Conservation (phyloP, 37 sponge, comb jelly and placozoan genomes). For the Halisarca cf. caerulea region DNA sequence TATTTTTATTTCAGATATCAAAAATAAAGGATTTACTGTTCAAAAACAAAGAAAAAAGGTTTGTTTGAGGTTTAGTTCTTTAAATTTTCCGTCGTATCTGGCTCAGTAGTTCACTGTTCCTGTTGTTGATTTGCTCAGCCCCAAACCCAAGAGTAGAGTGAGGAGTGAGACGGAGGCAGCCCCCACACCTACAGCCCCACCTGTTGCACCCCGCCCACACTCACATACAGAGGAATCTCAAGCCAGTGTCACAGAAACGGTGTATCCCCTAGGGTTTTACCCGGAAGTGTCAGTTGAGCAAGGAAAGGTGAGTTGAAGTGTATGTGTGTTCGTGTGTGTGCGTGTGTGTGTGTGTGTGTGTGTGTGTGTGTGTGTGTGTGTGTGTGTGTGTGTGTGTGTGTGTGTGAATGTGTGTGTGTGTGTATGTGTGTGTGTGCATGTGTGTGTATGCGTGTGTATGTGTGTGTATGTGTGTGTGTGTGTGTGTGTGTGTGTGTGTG, state of each 20-base stretch:
- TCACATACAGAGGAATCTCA: not conserved
- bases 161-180: conserved; percentile 10
- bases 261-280: not conserved
- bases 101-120: not conserved
- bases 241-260: not conserved
- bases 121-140: not conserved
- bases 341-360: no score
- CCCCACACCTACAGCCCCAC: conserved; percentile 16
- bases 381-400: no score
- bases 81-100: not conserved
- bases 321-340: no score
- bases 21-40: not conserved
- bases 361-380: no score
- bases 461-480: no score
- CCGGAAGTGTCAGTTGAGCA: not conserved
- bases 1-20: not conserved
- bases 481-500: no score
- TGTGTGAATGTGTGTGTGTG: no score
- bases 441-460: no score
- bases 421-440: no score
- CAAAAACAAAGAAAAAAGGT: not conserved
- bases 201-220: not conserved
- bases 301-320: no score
- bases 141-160: not conserved
- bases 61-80: not conserved